phyloP scores from a whole-genome alignment of 2,797 vertebrate genomes.

The Melanotaenia parkinsoni region DNA sequence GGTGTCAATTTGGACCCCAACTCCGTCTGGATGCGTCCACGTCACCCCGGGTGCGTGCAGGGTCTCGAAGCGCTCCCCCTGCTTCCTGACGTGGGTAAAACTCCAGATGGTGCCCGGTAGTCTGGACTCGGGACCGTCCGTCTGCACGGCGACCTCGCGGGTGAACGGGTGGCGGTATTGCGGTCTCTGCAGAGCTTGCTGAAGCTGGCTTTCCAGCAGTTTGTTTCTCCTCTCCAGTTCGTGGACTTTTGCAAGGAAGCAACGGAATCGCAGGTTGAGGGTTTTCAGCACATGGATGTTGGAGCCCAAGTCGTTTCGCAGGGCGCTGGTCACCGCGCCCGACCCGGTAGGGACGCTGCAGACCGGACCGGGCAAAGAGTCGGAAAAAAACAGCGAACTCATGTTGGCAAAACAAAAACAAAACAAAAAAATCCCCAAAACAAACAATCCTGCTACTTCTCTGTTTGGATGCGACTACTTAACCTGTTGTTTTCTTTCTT shows the following conservation, averaged over 20 bases:
- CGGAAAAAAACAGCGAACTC: slow-evolving; percentile 89
- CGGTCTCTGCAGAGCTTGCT: slow-evolving; percentile 82
- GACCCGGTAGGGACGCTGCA: slow-evolving; percentile 64
- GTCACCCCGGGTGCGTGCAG: slow-evolving; percentile 89
- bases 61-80: slow-evolving; percentile 90
- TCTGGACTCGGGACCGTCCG: slow-evolving; percentile 84
- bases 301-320: slow-evolving; percentile 95
- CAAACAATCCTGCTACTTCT: slow-evolving; percentile 27
- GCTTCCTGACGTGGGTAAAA: slow-evolving; percentile 92
- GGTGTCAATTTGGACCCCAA: slow-evolving; percentile 92
- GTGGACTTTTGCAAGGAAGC: slow-evolving; percentile 96
- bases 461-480: slow-evolving; percentile 33
- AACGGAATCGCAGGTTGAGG: slow-evolving; percentile 95
- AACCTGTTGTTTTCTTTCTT: slow-evolving; percentile 6
- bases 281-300: slow-evolving; percentile 96
- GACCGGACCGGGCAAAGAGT: slow-evolving; percentile 73
- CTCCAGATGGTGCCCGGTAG: slow-evolving; percentile 97
- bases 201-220: slow-evolving; percentile 92
- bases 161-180: slow-evolving; percentile 84
- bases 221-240: slow-evolving; percentile 95
- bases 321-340: slow-evolving; percentile 87
- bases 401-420: slow-evolving; percentile 58
- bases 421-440: background rate
- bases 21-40: slow-evolving; percentile 89
- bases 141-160: slow-evolving; percentile 91